Evolutionary conservation across 2,113 vertebrate genomes (phyloP).

Genomic region (Cisticola juncidis): DNA sequence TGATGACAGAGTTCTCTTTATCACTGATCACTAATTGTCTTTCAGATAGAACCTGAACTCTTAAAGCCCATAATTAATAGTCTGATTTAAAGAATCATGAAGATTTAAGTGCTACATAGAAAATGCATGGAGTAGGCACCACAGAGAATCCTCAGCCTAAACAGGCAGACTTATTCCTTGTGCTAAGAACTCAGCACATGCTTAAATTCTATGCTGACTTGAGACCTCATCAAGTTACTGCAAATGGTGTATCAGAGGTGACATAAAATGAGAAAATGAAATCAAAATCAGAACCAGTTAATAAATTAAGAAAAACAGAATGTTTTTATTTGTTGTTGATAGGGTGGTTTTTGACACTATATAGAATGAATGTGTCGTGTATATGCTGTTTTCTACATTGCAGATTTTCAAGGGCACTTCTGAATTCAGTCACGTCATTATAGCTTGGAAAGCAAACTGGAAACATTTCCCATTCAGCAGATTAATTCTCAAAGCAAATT

Average conservation of each 20-base stretch:
- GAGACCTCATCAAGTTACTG: background rate
- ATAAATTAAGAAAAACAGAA: background rate
- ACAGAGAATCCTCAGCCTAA: background rate
- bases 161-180: background rate
- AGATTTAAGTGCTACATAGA: background rate
- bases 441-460: slow-evolving; percentile 33
- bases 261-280: background rate
- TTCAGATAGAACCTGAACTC: background rate
- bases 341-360: background rate
- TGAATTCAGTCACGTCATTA: background rate
- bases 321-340: background rate
- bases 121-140: background rate
- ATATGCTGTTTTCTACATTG: background rate
- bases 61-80: background rate
- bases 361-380: background rate
- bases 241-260: background rate
- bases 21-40: background rate
- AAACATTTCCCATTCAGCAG: slow-evolving; percentile 25
- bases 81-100: background rate
- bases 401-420: slow-evolving; percentile 37
- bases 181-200: background rate
- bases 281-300: background rate
- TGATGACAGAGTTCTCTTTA: background rate
- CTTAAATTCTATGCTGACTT: background rate
- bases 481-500: slow-evolving; percentile 26